A percentile compares a stretch with the other conserved stretches of the same genome.
Conservation (phyloP, 2,888 invertebrate genomes). For the Dione vanillae region DNA sequence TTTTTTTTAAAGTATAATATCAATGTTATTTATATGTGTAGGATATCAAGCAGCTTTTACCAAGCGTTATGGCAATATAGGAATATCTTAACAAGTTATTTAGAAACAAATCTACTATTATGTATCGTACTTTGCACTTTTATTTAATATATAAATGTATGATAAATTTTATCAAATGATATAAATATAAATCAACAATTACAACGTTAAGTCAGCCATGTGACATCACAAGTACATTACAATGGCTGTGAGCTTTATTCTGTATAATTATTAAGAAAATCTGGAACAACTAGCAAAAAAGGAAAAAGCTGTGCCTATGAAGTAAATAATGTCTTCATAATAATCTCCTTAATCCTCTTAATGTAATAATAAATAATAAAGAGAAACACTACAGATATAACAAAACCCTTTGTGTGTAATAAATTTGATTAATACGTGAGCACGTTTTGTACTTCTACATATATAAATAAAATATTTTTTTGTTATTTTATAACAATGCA, state of each 20-base stretch:
- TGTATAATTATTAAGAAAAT: neutral
- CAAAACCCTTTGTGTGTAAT: neutral
- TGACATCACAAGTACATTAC: neutral
- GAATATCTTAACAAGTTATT: no score
- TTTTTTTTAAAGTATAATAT: no score
- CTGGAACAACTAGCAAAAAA: conserved; percentile 6
- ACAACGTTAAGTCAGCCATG: neutral
- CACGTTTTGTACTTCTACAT: no score
- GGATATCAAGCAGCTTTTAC: no score
- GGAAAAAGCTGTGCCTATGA: neutral
- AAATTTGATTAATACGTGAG: neutral
- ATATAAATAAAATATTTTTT: no score
- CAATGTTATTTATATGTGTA: no score
- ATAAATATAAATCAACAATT: neutral
- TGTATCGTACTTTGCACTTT: neutral
- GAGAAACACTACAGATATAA: neutral
- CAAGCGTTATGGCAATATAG: no score
- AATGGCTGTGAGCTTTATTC: neutral
- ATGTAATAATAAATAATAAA: neutral
- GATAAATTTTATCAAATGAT: no score
- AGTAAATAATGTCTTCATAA: conserved; percentile 9
- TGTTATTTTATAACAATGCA: no score
- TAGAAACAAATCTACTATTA: no score
- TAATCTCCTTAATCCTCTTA: neutral
- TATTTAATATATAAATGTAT: no score